These are phyloP conservation scores for Sarcophaga rosellei DNA, from an alignment of 2,888 invertebrate genomes.

Conservation along the genomic window DNA sequence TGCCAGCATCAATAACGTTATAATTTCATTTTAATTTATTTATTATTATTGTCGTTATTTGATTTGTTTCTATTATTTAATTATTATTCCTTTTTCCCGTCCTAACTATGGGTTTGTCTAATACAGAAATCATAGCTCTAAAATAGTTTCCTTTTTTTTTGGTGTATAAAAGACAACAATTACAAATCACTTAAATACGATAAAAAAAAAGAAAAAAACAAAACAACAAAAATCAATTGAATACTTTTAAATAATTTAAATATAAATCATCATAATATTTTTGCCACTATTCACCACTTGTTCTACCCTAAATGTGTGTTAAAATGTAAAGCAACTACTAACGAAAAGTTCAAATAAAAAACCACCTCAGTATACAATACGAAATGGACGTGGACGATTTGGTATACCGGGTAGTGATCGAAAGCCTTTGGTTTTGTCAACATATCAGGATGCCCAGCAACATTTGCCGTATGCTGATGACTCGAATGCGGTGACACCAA, in stretches of 20 bases:
- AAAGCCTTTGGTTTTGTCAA: constrained; percentile 95
- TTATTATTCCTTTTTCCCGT: background rate
- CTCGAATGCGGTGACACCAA: constrained; percentile 97
- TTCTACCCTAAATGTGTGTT: constrained; percentile 72
- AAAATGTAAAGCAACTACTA: constrained; percentile 73
- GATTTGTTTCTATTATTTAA: too few relatives aligned
- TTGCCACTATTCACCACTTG: constrained; percentile 73
- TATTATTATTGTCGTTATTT: too few relatives aligned
- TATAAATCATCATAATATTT: constrained; percentile 73
- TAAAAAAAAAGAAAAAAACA: constrained; percentile 10
- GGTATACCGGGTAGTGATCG: constrained; percentile 92
- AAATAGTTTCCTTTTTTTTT: constrained; percentile 22
- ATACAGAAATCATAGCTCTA: constrained; percentile 22
- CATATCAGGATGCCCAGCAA: constrained; percentile 96
- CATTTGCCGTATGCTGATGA: constrained; percentile 98
- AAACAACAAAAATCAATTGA: constrained; percentile 45
- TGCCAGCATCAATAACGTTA: too few relatives aligned
- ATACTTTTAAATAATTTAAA: constrained; percentile 52
- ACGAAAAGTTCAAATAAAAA: constrained; percentile 72
- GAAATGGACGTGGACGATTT: constrained; percentile 90
- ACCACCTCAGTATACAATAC: constrained; percentile 87
- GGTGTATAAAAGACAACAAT: constrained; percentile 29
- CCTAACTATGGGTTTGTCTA: constrained; percentile 2
- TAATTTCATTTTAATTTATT: too few relatives aligned
- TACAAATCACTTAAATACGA: constrained; percentile 32